Conservation (phyloP, 2,113 vertebrate genomes). For the Cephalopholis sonnerati region DNA sequence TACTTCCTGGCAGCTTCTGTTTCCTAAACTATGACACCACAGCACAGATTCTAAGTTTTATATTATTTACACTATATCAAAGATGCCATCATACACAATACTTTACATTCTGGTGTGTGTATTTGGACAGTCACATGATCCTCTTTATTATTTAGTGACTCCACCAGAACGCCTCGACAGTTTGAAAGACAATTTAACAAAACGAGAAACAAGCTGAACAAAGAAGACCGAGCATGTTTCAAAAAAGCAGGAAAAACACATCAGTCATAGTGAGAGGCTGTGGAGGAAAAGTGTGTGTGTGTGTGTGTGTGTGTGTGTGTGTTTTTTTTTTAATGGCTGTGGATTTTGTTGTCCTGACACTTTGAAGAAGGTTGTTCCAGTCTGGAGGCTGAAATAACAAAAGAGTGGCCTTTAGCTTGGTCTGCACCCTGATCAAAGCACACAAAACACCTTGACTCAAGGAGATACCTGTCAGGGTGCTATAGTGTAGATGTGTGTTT, state of each 20-base stretch:
- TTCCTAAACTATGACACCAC: neutral
- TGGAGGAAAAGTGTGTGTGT: neutral
- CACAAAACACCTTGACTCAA: neutral
- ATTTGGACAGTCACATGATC: neutral
- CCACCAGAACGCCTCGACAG: neutral
- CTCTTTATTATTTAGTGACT: constrained; percentile 8
- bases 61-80: neutral
- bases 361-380: constrained; percentile 47
- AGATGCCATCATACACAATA: no score
- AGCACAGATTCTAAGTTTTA: neutral
- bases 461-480: neutral
- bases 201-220: constrained; percentile 12
- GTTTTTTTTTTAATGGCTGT: neutral
- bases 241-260: constrained; percentile 26
- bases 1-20: no score
- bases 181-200: constrained; percentile 36
- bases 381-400: constrained; percentile 37
- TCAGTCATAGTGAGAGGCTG: constrained; percentile 16
- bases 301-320: neutral
- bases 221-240: constrained; percentile 22
- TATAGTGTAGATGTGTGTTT: neutral
- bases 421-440: neutral
- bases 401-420: constrained; percentile 38
- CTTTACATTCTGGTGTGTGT: no score
- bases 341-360: constrained; percentile 36